phyloP scores from a whole-genome alignment of 2,888 invertebrate species.

The Chirona hameri region DNA sequence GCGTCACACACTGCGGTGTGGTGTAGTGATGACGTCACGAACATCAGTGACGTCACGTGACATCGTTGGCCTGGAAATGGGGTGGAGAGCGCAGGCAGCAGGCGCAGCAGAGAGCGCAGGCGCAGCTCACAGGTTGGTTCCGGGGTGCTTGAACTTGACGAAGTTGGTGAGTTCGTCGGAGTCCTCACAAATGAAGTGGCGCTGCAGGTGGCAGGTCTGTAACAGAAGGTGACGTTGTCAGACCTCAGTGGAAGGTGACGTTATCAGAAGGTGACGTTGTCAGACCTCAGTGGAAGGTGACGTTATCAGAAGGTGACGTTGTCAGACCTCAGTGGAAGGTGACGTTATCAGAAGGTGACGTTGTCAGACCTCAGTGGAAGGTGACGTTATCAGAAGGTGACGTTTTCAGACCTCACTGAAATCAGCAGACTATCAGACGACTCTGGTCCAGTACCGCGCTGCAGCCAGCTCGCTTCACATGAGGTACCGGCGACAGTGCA shows the following conservation, averaged over 20 bases:
- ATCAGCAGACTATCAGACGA: neutral
- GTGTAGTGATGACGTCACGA: too few relatives aligned
- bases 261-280: neutral
- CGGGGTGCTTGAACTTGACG: conserved; percentile 24
- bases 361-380: neutral
- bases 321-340: neutral
- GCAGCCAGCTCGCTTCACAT: neutral
- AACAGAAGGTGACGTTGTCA: neutral
- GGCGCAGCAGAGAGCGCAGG: neutral
- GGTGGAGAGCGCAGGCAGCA: neutral
- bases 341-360: neutral
- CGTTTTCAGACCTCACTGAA: neutral
- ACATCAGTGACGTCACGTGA: too few relatives aligned
- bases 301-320: neutral
- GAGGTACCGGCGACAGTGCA: neutral
- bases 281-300: neutral
- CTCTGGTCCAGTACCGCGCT: neutral
- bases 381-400: neutral
- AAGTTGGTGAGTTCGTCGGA: conserved; percentile 35
- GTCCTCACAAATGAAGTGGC: conserved; percentile 33
- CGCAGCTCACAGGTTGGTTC: neutral
- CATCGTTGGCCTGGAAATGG: too few relatives aligned
- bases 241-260: neutral
- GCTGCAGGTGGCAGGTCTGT: conserved; percentile 2
- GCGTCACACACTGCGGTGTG: too few relatives aligned